Base-by-base conservation (phyloP, 2,113 vertebrate genomes). In the Nannospalax galili region DNA sequence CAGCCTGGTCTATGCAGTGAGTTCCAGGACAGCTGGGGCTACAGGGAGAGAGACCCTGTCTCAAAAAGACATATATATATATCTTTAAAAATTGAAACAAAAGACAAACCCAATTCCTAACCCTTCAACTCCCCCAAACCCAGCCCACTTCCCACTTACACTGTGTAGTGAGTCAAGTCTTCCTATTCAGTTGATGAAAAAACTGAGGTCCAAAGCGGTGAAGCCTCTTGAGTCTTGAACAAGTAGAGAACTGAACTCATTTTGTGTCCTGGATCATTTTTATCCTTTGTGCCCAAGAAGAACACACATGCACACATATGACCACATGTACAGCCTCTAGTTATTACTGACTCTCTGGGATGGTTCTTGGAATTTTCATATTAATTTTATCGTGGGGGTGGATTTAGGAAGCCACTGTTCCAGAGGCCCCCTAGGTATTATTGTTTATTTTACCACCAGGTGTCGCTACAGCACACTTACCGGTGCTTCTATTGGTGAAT, bases 381-480 rank as follows among this genome's bases (percentile, higher is more conserved):
- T 87, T 67, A 45, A 32, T 85, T 94, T 92, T 92, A 86, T 88
- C 24, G n/a, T 19, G 62, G 58, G 62, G 30, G 42, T n/a, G 35
- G 28, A 56, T 74, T 2, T 65, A 37, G 48, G 16, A 74, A 64
- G 81, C 69, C 1, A 8, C 91, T 82, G 15, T 80, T 14, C 16
- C 0, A 4, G 88, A 48, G 48, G 35, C 16, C 2, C n/a, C 45
- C n/a, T 26, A 11, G 12, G 11, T 77, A 86, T 32, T 64, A 30
- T 94, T 58, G 37, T 52, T 60, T 1, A 7, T 45, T 0, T 32
- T 0, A 77, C 95, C 97, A 92, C 94, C 67, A 97, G 96, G 93
- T 93, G 97, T 91, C 96, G 12, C 95, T 65, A 77, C 20, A 87
- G 91, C 15, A 94, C 60, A 96, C 70, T 16, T 11, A 11, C 78